Base-by-base conservation (phyloP, 2,797 vertebrate species). In the Gastrophryne carolinensis region DNA sequence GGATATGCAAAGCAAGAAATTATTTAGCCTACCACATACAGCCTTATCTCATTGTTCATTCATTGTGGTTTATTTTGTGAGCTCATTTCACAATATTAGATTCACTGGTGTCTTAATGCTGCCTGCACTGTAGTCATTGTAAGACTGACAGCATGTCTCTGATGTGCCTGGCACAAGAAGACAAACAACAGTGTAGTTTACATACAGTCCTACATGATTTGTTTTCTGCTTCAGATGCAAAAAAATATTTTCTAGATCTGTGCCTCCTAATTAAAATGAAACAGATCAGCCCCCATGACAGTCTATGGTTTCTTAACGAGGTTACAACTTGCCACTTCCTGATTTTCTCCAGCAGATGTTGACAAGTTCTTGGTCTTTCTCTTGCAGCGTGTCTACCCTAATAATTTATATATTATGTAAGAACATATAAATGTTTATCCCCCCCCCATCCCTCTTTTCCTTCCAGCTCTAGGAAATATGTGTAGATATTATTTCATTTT, bases 331-430 rank as follows among this genome's bases (percentile, higher is more conserved):
- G 75, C 60, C 75, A 78, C 44, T 63, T 39, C 65, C 27, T 29
- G 75, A 57, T 32, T 78, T 78, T 30, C 67, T 72, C 60, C 60
- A 78, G 67, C 75, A 78, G 60, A 78, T 78, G 75, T 65, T 68
- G 75, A 72, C 52, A 71, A 71, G 75, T 41, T 57, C 67, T 57
- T 37, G 23, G 60, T 77, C 37, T 69, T 57, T 65, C 37, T 49
- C 56, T 70, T 54, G 35, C 66, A 71, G 50, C 75, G 37, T 78
- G 67, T 64, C 58, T 77, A 27, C 29, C 49, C 66, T 77, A 21
- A 64, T 76, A 70, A 71, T 65, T 63, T 71, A 71, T 71, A 71
- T 77, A 57, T 71, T 19, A n/a, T n/a, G n/a, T n/a, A n/a, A n/a
- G 71, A 77, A 77, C 47, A 60, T 71, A 64, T 71, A n/a, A n/a